Evolutionary conservation across 2,888 invertebrate genomes (phyloP), one percentile per base, ranked within the genome.

Genomic region (Sarcophaga carnaria): DNA sequence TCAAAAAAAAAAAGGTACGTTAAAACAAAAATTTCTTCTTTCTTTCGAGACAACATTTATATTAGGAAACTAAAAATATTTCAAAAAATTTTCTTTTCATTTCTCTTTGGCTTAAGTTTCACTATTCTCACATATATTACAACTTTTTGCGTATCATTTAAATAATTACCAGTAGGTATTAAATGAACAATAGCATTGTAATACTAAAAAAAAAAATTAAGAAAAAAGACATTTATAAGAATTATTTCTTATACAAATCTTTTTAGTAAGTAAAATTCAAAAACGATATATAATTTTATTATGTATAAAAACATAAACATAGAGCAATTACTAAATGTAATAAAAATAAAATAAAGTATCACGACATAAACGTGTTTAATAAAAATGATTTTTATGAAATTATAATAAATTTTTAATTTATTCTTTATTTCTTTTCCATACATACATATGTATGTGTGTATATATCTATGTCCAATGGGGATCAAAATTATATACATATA

Each of bases 241-340:
- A 80, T 22, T 20, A 70, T 37, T 37, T 37, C 37, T 37, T 37
- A 37, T 10, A 70, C 47, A 14, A 76, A 60, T 75, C 49, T 22
- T 76, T 81, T 80, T 76, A 79, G 71, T 78, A 83, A 84, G 45
- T 80, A 69, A 78, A 81, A 75, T 62, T 60, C 27, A 74, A 70
- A 75, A 82, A 75, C 14, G 12, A 20, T 59, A 49, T 4, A 45
- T 47, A 74, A 75, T 69, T 74, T 79, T 76, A 84, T 78, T 72
- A 84, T 71, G 77, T 78, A 77, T 76, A 71, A 83, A 27, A 79
- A 83, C 67, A 66, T 62, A 67, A 87, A 80, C 80, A 83, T 86
- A 88, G 88, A 88, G 88, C 88, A 88, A 88, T 88, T 88, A 88
- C 83, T 80, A 83, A 85, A 83, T 85, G 84, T 87, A 84, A 87